Percentiles rank a stretch among this genome's conserved stretches.
Conservation (phyloP, 2,888 invertebrate species). For the Yponomeuta evonymella region DNA sequence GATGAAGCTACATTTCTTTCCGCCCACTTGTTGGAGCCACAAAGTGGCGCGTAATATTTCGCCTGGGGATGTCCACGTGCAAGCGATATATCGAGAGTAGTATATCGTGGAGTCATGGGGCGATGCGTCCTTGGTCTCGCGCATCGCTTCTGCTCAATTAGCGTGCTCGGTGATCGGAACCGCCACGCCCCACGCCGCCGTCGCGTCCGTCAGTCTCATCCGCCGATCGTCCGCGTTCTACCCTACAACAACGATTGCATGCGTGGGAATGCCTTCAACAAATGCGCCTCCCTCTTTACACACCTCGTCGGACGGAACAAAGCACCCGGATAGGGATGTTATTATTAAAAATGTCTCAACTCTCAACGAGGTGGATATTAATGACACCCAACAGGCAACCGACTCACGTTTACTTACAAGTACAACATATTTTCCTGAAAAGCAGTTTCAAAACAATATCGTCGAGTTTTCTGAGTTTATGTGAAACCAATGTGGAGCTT, state of each 20-base stretch:
- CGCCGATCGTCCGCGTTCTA: not conserved
- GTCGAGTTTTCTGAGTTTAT: not conserved
- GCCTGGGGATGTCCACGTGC: slow-evolving; percentile 7
- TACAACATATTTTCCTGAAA: not conserved
- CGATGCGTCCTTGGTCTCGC: slow-evolving; percentile 43
- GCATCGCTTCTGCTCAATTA: slow-evolving; percentile 47
- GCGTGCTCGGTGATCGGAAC: slow-evolving; percentile 67
- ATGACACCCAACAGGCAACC: not conserved
- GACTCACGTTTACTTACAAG: not conserved
- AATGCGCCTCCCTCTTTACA: slow-evolving; percentile 4
- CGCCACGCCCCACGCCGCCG: slow-evolving; percentile 24
- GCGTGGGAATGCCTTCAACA: slow-evolving; percentile 15
- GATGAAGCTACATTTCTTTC: not conserved
- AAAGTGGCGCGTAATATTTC: not conserved
- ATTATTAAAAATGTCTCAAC: slow-evolving; percentile 3
- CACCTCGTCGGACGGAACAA: slow-evolving; percentile 9
- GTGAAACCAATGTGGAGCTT: not conserved
- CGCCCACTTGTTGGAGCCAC: not conserved
- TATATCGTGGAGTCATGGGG: slow-evolving; percentile 14
- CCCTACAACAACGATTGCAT: not conserved
- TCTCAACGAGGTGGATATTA: not conserved
- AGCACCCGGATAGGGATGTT: slow-evolving; percentile 1
- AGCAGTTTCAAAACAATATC: not conserved
- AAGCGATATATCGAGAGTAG: slow-evolving; percentile 10
- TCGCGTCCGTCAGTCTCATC: slow-evolving; percentile 11